Evolutionary conservation across 2,113 vertebrate species (phyloP), one percentile per base, ranked within the genome.

Genomic region (Monarcha castaneiventris): DNA sequence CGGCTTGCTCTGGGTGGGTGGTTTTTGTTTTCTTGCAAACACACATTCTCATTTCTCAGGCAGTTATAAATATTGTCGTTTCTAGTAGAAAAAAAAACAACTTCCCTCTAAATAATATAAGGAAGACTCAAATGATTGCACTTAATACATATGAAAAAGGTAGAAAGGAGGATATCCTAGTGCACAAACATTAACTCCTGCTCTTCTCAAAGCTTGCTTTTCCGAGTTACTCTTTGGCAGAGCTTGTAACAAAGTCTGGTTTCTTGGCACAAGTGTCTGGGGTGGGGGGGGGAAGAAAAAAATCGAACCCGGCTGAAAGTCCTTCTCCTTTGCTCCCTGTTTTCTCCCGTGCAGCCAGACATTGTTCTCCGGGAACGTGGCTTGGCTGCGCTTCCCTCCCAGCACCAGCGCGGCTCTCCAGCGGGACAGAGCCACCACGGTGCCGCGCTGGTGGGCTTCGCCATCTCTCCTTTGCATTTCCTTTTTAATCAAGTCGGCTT

Each of bases 121-220:
- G 98, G 95, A 95, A 95, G 92, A 97, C 97, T 98, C 97, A 95
- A 98, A 97, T 97, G 98, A 98, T 98, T 99, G 98, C 98, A 99
- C 98, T 98, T 98, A 95, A 97, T 97, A 98, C 97, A 96, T 96
- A 98, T 93, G 97, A 97, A 95, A 96, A 98, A 98, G 97, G 97
- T 98, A 97, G 98, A 96, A 98, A 97, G 97, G 97, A 98, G 97
- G 95, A 92, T 85, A 48, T 96, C 98, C 97, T 98, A 98, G 98
- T 98, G 98, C 98, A 98, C 97, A 97, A 97, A 97, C 96, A 83
- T 93, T 91, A 84, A 96, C 96, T 97, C 97, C 97, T 95, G 96
- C 92, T 97, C 96, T 95, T 93, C 97, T 95, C 97, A 96, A 83
- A 96, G 96, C 96, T 96, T 91, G 93, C 93, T 97, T 94, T 97